Evolutionary conservation across 1,140 invertebrate species (phyloP).

Genomic region (Meteorus sp.): DNA sequence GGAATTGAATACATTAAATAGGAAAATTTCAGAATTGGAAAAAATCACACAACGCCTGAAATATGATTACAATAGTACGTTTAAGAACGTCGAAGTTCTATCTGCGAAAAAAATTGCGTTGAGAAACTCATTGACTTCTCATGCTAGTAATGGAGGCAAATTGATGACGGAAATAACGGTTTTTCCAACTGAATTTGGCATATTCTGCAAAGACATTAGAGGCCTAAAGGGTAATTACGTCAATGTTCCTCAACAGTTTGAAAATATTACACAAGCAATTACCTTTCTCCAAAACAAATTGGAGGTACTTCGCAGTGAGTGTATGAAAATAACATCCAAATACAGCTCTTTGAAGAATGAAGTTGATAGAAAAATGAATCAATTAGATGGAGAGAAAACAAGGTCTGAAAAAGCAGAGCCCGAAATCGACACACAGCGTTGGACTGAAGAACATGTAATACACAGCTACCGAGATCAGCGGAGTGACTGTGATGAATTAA

Average conservation of each 20-base stretch:
- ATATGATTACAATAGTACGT: too few relatives aligned
- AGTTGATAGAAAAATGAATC: background rate
- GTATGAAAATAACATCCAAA: background rate
- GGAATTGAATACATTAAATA: too few relatives aligned
- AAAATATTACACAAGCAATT: too few relatives aligned
- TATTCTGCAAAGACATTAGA: too few relatives aligned
- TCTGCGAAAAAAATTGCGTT: background rate
- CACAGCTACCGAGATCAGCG: background rate
- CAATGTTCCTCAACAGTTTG: too few relatives aligned
- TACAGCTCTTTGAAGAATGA: background rate
- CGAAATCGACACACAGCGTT: background rate
- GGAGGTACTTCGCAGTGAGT: background rate
- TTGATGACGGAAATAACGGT: too few relatives aligned
- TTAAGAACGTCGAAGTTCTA: background rate
- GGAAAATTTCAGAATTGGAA: too few relatives aligned
- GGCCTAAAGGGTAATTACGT: too few relatives aligned
- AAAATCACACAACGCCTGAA: too few relatives aligned
- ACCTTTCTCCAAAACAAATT: too few relatives aligned
- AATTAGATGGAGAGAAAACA: background rate
- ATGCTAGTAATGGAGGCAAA: too few relatives aligned
- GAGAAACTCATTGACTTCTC: background rate
- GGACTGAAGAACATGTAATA: background rate
- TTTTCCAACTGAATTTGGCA: too few relatives aligned
- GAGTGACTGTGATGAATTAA: slow-evolving; percentile 19
- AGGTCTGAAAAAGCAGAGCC: background rate